Evolutionary conservation across 2,797 vertebrate genomes (phyloP), one percentile per base, ranked within the genome.

Genomic region (Hoplostethus mediterraneus): DNA sequence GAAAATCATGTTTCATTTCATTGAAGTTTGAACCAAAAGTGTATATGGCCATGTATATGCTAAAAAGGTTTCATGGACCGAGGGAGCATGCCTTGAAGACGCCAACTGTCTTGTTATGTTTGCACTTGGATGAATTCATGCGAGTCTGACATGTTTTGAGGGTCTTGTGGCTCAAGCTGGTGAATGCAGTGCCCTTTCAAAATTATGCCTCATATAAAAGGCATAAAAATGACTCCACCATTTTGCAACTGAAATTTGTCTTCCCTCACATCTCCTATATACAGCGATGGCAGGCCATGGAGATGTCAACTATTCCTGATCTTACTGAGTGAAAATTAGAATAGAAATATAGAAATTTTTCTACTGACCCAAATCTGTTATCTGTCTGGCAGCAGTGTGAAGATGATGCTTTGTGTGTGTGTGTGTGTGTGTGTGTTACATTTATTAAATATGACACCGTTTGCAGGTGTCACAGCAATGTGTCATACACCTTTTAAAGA

Each of bases 361-460:
- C 8, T 8, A 58, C 33, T 42, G 54, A 42, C 53, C 53, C 21
- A 58, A 63, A 47, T 64, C 42, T 58, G 61, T 12, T 28, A 45
- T 31, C 42, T 0, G 9, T 45, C 13, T 44, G 17, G 17, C 3
- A 48, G 36, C 21, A 42, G 55, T 48, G 47, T 56, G 68, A 62
- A 33, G 47, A 70, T 6, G 45, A 64, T 3, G 51, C 13, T 30
- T 0, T 33, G 30, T 40, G 45, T 25, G 52, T 53, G 48, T 66
- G 40, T 71, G 49, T 71, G 49, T 60, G 45, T 59, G 51, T 51
- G 38, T 63, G 40, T 28, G 21, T 6, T 6, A 44, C n/a, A 28
- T 42, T 17, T 45, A 30, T 45, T 28, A 25, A 60, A 45, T 13
- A 60, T 30, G 21, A 45, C n/a, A 13, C 38, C 25, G 21, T 44